These are phyloP conservation scores for Caenorhabditis japonica DNA, from an alignment of 2,888 invertebrate species.

Conservation along the genomic window DNA sequence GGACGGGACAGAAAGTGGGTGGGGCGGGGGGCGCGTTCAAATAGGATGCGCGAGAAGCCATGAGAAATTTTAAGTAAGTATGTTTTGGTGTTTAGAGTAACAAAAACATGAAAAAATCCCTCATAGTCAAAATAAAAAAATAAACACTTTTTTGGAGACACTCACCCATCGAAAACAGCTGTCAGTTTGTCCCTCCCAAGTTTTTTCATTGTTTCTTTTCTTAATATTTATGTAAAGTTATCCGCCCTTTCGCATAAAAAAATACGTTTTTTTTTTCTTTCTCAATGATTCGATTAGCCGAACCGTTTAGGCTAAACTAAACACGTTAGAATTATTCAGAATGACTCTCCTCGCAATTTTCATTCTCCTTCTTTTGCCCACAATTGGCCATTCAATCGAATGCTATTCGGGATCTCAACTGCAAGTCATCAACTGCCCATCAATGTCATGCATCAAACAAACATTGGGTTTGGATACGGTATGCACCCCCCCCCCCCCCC, in stretches of 20 bases:
- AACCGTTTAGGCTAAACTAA: background rate
- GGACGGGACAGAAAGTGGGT: background rate
- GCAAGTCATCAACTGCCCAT: conserved; percentile 73
- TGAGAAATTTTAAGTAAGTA: background rate
- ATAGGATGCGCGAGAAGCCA: too few species aligned
- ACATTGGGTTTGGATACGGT: conserved; percentile 76
- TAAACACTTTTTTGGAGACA: conserved; percentile 3
- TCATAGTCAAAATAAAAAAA: background rate
- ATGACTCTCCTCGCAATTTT: conserved; percentile 2
- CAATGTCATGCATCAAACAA: conserved; percentile 75
- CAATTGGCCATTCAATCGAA: conserved; percentile 58
- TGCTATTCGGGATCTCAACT: conserved; percentile 75
- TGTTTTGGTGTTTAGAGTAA: background rate
- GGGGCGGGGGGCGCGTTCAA: background rate
- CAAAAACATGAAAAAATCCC: conserved; percentile 1
- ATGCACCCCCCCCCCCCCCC: conserved; percentile 11
- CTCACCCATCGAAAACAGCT: background rate
- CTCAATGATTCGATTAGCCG: conserved; percentile 9
- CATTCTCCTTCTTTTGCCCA: conserved; percentile 21
- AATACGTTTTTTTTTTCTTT: background rate
- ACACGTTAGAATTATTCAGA: conserved; percentile 9
- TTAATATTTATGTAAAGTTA: background rate
- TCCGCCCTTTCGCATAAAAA: too few species aligned
- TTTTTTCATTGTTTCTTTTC: background rate
- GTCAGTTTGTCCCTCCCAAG: too few species aligned